Evolutionary conservation across 2,888 invertebrate species (phyloP), one percentile per base, ranked within the genome.

Genomic region (Rhopalosiphum nymphaeae): DNA sequence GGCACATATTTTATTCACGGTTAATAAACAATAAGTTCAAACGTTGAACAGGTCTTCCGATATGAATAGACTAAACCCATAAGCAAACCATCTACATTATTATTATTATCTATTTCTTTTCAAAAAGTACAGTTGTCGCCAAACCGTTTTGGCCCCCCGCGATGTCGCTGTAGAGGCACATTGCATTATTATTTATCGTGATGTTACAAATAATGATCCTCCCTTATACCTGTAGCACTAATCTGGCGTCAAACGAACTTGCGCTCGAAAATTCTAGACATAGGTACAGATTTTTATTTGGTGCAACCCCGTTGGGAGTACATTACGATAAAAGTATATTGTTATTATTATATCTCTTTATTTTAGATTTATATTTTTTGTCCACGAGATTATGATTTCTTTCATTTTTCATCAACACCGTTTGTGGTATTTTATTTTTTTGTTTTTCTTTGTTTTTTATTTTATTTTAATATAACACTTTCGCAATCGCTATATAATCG

Each of bases 401-500:
- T 78, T 13, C 5, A 26, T 90, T 86, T 94, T 91, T 49, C 29
- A 84, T 56, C 84, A 29, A 21, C 57, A 44, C 1, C 44, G 25
- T 49, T 56, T 56, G 16, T 16, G 9, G 7, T 86, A 57, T 67
- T n/a, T n/a, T n/a, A 16, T 4, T 13, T 67, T 67, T 29, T 67
- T n/a, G 11, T n/a, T n/a, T 67, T n/a, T 67, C 7, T n/a, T n/a
- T 67, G 1, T n/a, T 67, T n/a, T n/a, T 44, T 44, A 3, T 44
- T 44, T 1, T 3, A 7, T n/a, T 13, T 53, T 53, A 53, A 11
- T 11, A 11, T 3, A 61, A 61, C 61, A 61, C 13, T 61, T 29
- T 0, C 11, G 61, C 61, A 29, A 61, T 53, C 53, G 56, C 56
- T 94, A 91, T 94, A 91, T 89, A 85, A 44, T 26, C 42, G 26